A percentile compares a stretch with the other conserved stretches of the same genome.
Evolutionary conservation across 1,140 invertebrate genomes (phyloP).

Genomic region (Drosophila sulfurigaster): DNA sequence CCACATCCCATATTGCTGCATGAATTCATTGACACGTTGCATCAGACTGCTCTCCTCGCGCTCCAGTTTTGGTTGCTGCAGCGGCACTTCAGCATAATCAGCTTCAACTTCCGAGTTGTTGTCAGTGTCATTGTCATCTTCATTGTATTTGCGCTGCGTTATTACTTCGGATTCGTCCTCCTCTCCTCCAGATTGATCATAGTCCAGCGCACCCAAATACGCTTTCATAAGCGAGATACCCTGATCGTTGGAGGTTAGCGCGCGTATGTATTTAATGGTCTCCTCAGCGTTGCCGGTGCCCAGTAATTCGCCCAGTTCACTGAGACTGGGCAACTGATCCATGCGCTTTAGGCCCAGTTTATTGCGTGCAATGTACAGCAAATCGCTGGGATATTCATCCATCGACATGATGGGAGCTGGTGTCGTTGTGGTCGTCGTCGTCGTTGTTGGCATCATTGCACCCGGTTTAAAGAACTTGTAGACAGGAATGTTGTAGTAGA

Average conservation of each 20-base stretch:
- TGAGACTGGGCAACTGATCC: constrained; percentile 66
- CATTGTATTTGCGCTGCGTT: constrained; percentile 9
- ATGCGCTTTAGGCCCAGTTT: constrained; percentile 67
- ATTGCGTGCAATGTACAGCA: constrained; percentile 63
- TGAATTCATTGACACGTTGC: constrained; percentile 49
- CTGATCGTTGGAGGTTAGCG: constrained; percentile 59
- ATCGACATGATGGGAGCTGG: constrained; percentile 15
- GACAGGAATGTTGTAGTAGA: constrained; percentile 70
- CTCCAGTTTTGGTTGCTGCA: constrained; percentile 13
- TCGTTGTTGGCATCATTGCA: constrained; percentile 5
- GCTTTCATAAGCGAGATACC: constrained; percentile 72
- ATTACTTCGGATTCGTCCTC: constrained; percentile 24
- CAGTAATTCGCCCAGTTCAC: constrained; percentile 65
- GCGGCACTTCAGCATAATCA: constrained; percentile 38
- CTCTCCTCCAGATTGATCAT: constrained; percentile 36
- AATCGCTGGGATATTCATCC: constrained; percentile 69
- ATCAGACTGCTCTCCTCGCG: constrained; percentile 24
- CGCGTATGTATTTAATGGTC: constrained; percentile 71
- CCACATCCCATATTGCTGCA: constrained; percentile 61
- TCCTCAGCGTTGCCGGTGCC: constrained; percentile 67
- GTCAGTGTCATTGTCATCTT: constrained; percentile 51
- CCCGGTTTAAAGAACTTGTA: constrained; percentile 57
- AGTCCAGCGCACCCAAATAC: constrained; percentile 67
- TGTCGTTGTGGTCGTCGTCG: constrained; percentile 36
- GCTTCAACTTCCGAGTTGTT: constrained; percentile 48